Base-by-base conservation (phyloP, 2,888 invertebrate genomes). In the Hirtodrosophila confusa region DNA sequence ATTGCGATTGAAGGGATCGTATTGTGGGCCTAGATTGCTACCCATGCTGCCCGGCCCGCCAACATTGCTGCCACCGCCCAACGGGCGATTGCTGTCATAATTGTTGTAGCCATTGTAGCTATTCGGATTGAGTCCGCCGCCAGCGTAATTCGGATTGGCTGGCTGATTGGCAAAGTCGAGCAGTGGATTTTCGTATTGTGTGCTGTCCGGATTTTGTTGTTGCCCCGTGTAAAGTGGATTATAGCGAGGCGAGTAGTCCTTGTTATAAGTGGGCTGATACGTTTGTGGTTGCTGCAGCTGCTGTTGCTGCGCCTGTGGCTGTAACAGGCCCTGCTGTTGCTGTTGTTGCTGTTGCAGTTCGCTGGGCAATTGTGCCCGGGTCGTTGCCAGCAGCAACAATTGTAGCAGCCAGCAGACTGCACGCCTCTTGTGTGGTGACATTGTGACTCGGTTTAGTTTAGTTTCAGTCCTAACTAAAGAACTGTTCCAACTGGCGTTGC, bases 201-300 rank as follows among this genome's bases (percentile, higher is more conserved):
- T 85, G 23, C 74, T 78, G 1, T 85, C 86, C 4, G 79, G 76
- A 45, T 73, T 77, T 12, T 63, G 31, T 31, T 31, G 86, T 35
- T 88, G 79, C 3, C 86, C 87, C 17, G 89, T 89, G 58, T 90
- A 90, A 10, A 82, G 70, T 0, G 89, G 89, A 70, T 91, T 90
- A 58, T 88, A 91, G n/a, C 90, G 88, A 3, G 90, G 88, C 63
- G 89, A 80, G 47, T 90, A 91, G 7, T 90, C 90, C 49, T 89
- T 83, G 41, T 87, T 89, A 47, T 88, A 89, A 12, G 61, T 86
- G 12, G 88, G 89, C 27, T 89, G 88, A 74, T 88, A 89, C 51
- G 69, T 7, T 56, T 80, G 76, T 11, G 80, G 80, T 17, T 78
- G 73, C 17, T 17, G 17, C n/a, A 53, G 80, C 4, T 33, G 43